Evolutionary conservation across 2,113 vertebrate species (phyloP), one percentile per base, ranked within the genome.

Genomic region (Cyprinodon brontotheroides): DNA sequence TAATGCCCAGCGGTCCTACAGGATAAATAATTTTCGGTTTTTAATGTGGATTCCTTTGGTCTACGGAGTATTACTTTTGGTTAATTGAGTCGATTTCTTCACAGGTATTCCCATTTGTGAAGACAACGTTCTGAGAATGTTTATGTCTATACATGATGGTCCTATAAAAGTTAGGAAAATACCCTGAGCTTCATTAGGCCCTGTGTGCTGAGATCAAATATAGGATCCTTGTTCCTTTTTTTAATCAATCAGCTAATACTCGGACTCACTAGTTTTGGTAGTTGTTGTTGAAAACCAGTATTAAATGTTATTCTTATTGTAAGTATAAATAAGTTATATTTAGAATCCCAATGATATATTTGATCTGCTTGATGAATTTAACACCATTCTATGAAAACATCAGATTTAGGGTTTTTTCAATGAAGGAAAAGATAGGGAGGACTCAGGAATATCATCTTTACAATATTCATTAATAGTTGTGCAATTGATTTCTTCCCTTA

Each of bases 11-110:
- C 65, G 81, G 81, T 86, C 74, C 62, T 40, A 45, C 79, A 73
- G 81, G 79, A 82, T 86, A 81, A 86, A 86, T 75, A 69, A 76
- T 77, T 83, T 71, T 79, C 80, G 67, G 63, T 82, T 91, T 83
- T 86, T 78, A 78, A 89, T 79, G 81, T 77, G 87, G 67, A 75
- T 63, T 37, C 68, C 63, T 79, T 75, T 73, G 66, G 78, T 72
- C 50, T n/a, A 57, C 60, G 80, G 79, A 80, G 67, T 40, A 62
- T 74, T 78, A 22, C 62, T 75, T 53, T 70, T 68, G 65, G 48
- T 22, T 77, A 68, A 72, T 74, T 85, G 68, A 68, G 82, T 80
- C 81, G 62, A 65, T 80, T 78, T 77, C 80, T 78, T 76, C 68
- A 78, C 59, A 77, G 82, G 78, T 85, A 72, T 79, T 77, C 75